phyloP scores from a whole-genome alignment of 2,113 vertebrate species.

The Platysteira castanea region DNA sequence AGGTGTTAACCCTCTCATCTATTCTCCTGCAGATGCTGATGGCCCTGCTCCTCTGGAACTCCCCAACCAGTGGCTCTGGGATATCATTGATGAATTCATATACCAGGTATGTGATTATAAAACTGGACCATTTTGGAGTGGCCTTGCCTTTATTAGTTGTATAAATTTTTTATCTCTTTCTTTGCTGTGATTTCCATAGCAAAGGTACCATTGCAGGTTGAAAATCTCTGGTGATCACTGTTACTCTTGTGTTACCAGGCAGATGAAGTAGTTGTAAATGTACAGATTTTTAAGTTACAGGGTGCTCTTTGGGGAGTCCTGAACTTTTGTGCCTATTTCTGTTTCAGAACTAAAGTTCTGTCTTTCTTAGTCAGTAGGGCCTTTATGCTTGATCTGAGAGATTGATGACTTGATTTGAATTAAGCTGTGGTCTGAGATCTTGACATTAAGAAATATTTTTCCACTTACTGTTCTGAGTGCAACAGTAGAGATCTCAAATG shows the following conservation, averaged over 20 bases:
- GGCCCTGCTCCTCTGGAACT: conserved; percentile 95
- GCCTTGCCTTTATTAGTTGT: neutral
- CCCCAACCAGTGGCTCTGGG: conserved; percentile 99
- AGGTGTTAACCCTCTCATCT: neutral
- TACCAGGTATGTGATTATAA: conserved; percentile 79
- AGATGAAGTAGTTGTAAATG: neutral
- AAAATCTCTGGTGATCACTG: neutral
- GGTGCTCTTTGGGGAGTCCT: neutral
- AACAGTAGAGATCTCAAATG: neutral
- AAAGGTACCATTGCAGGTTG: neutral
- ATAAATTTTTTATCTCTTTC: neutral
- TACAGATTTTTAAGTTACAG: neutral
- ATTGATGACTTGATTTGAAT: neutral
- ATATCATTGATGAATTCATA: conserved; percentile 99
- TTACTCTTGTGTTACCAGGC: neutral
- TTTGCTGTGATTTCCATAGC: neutral
- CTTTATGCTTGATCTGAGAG: neutral
- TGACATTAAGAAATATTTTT: neutral
- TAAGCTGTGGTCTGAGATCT: neutral
- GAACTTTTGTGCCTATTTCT: neutral
- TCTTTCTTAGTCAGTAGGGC: neutral
- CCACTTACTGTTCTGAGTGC: neutral
- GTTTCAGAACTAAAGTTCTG: neutral
- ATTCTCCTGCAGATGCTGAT: conserved; percentile 84
- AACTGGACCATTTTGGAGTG: neutral